Evolutionary conservation across 2,797 vertebrate genomes (phyloP), one percentile per base, ranked within the genome.

Genomic region (Eupleurogrammus muticus): DNA sequence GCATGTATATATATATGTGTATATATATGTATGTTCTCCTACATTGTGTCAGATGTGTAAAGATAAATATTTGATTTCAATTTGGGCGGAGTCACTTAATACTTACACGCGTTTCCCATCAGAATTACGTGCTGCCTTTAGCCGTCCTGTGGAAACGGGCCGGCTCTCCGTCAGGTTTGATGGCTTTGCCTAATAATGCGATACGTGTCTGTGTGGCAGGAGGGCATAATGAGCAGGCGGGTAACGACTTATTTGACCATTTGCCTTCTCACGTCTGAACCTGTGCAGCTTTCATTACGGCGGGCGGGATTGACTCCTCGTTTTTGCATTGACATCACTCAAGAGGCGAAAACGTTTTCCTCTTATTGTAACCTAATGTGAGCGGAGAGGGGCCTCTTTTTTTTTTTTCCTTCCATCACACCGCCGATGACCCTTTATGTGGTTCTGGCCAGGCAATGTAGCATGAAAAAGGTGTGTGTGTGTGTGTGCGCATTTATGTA

Each of bases 361-460:
- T 70, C 83, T 74, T 78, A 81, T 85, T 81, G 50, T 59, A 50
- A 28, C 81, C 79, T 89, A 90, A 91, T 89, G 75, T 74, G 81
- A 86, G 77, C 51, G 12, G 48, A 77, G 81, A 87, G 83, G 77
- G 79, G 79, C 79, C 77, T 82, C 70, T 84, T 86, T 90, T 28
- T 28, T 3, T 28, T 28, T 28, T 28, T 28, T 28, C n/a, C 6
- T 81, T 60, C 81, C 82, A 89, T 91, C 86, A 78, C 76, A 81
- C 82, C 52, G 73, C 77, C 83, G 87, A 90, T 91, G 91, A 93
- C 93, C 93, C 91, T 92, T 84, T 84, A 87, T 91, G 89, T 91
- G 89, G 90, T 90, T 85, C 89, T 83, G 91, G 77, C 84, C 86
- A 75, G 85, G 86, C 92, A 94, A 94, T 95, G 94, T 94, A 91